phyloP scores from a whole-genome alignment of 2,888 invertebrate species.

The Drosophila pegasa region DNA sequence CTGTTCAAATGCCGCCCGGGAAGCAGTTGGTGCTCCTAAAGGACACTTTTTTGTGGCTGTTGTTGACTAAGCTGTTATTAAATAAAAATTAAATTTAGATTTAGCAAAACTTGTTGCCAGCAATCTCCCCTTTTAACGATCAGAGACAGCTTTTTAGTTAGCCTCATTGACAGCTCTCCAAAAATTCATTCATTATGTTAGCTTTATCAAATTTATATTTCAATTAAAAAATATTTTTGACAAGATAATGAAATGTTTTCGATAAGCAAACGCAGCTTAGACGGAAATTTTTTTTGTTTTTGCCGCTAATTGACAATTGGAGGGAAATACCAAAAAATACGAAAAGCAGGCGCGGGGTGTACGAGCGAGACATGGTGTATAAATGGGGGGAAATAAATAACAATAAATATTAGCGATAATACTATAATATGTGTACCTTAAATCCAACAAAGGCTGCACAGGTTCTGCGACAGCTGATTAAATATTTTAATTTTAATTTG shows the following conservation, averaged over 20 bases:
- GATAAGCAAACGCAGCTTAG: conserved; percentile 18
- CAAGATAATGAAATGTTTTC: background rate
- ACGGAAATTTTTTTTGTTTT: conserved; percentile 38
- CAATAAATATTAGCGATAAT: conserved; percentile 35
- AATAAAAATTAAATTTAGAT: background rate
- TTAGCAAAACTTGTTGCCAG: background rate
- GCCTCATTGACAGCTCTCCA: background rate
- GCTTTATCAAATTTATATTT: background rate
- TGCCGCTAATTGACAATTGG: conserved; percentile 69
- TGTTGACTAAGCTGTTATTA: background rate
- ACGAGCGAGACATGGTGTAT: conserved; percentile 9
- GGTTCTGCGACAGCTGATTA: conserved; percentile 62
- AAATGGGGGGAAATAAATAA: conserved; percentile 20
- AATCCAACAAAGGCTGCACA: conserved; percentile 32
- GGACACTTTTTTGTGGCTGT: background rate
- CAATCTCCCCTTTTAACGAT: background rate
- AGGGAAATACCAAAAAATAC: conserved; percentile 13
- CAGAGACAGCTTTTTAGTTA: too few species aligned
- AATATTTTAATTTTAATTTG: conserved; percentile 78
- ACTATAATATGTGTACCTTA: conserved; percentile 34
- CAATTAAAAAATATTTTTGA: background rate
- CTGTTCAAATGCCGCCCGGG: background rate
- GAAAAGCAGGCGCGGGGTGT: background rate
- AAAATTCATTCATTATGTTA: background rate
- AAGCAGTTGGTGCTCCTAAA: background rate